Percentiles rank a stretch among this genome's conserved stretches.
phyloP scores from a whole-genome alignment of 2,888 invertebrate genomes.

The Erebia aethiops region DNA sequence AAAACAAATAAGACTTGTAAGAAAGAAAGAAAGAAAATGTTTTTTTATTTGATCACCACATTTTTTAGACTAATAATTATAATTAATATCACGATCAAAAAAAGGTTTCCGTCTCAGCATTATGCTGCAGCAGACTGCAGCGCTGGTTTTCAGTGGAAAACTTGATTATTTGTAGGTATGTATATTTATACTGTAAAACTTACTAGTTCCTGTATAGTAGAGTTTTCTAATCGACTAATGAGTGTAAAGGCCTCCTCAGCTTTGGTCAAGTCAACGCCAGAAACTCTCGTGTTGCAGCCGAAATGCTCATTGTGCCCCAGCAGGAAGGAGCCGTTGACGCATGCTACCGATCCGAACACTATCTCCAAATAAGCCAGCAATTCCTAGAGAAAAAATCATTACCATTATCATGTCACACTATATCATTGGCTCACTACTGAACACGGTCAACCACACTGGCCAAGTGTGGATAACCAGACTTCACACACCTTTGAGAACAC shows the following conservation, averaged over 20 bases:
- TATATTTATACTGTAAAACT: constrained; percentile 43
- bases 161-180: too few relatives aligned
- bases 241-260: constrained; percentile 87
- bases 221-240: constrained; percentile 88
- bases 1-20: too few relatives aligned
- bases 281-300: constrained; percentile 90
- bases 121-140: too few relatives aligned
- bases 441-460: neutral
- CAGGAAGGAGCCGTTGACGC: constrained; percentile 95
- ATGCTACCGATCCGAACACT: constrained; percentile 92
- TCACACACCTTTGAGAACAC: neutral
- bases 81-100: too few relatives aligned
- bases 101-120: too few relatives aligned
- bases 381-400: constrained; percentile 70
- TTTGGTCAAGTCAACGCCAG: constrained; percentile 88
- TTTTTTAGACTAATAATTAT: too few relatives aligned
- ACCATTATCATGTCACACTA: neutral
- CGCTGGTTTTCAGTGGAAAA: too few relatives aligned
- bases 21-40: too few relatives aligned
- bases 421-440: too few relatives aligned
- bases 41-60: too few relatives aligned
- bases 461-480: too few relatives aligned
- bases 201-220: constrained; percentile 85
- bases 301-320: constrained; percentile 86
- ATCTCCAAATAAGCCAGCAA: constrained; percentile 88